Percentiles rank a stretch among this genome's conserved stretches.
Evolutionary conservation across 2,888 invertebrate genomes (phyloP).

Genomic region (Agapetus fuscipes): DNA sequence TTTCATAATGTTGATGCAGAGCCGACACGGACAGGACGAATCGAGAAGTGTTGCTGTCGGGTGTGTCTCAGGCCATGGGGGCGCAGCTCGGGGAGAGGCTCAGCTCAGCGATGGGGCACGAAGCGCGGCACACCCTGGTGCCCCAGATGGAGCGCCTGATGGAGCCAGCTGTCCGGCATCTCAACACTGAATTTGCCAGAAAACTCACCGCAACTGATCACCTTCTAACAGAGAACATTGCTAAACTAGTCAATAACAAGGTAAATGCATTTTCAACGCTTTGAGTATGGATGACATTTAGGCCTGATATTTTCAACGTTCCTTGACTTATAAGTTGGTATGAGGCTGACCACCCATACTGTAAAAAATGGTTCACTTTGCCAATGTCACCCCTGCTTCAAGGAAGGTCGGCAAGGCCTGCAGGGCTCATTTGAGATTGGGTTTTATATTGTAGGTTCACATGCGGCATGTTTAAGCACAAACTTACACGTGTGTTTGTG

Average conservation of each 20-base stretch:
- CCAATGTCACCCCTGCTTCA: no score
- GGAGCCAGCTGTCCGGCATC: slow-evolving; percentile 62
- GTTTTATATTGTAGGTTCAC: no score
- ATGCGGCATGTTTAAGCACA: no score
- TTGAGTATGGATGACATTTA: no score
- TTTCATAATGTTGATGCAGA: slow-evolving; percentile 25
- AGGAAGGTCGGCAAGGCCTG: no score
- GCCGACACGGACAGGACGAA: slow-evolving; percentile 40
- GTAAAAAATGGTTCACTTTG: no score
- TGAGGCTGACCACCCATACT: no score
- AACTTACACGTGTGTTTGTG: no score
- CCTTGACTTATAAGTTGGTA: no score
- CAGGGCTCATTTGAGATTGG: no score
- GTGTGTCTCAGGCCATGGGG: slow-evolving; percentile 45
- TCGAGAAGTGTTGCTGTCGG: slow-evolving; percentile 40
- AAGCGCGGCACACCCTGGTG: slow-evolving; percentile 38
- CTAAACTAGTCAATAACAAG: slow-evolving; percentile 70
- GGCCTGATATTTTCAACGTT: no score
- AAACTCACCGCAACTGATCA: slow-evolving; percentile 65
- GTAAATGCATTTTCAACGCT: no score
- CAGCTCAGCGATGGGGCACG: slow-evolving; percentile 38
- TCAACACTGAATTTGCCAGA: slow-evolving; percentile 63
- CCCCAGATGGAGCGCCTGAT: slow-evolving; percentile 56
- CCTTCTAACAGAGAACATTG: slow-evolving; percentile 68
- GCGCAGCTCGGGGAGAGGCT: slow-evolving; percentile 43